A percentile compares a stretch with the other conserved stretches of the same genome.
These are phyloP conservation scores for Agelastica alni DNA, from an alignment of 2,888 invertebrate genomes.

Conservation along the genomic window DNA sequence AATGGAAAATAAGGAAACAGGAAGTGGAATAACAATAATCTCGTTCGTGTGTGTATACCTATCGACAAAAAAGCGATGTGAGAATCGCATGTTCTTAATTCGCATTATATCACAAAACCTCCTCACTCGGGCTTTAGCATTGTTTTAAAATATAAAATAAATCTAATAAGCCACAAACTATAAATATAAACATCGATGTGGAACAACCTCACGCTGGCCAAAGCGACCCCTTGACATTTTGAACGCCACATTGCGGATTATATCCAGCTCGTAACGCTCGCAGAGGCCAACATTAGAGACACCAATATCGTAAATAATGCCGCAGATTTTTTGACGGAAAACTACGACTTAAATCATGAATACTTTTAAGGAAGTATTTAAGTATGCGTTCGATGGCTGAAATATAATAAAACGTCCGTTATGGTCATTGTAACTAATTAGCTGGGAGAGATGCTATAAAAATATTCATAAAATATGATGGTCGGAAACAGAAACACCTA, in stretches of 20 bases:
- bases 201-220: slow-evolving; percentile 42
- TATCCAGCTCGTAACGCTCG: slow-evolving; percentile 26
- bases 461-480: too few relatives aligned
- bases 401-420: too few relatives aligned
- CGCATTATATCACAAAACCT: slow-evolving; percentile 31
- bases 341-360: slow-evolving; percentile 11
- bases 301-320: slow-evolving; percentile 21
- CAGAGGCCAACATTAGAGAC: slow-evolving; percentile 22
- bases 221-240: slow-evolving; percentile 49
- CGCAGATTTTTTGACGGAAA: slow-evolving; percentile 14
- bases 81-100: slow-evolving; percentile 34
- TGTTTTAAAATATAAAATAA: slow-evolving; percentile 34
- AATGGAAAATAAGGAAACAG: slow-evolving; percentile 31
- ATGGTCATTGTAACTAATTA: too few relatives aligned
- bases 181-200: slow-evolving; percentile 44
- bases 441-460: too few relatives aligned
- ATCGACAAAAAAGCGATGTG: slow-evolving; percentile 32
- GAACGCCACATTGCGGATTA: slow-evolving; percentile 35
- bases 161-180: slow-evolving; percentile 39
- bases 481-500: too few relatives aligned
- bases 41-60: slow-evolving; percentile 17
- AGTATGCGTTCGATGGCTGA: too few relatives aligned
- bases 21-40: slow-evolving; percentile 27
- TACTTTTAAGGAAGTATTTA: slow-evolving; percentile 10
- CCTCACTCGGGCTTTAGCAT: slow-evolving; percentile 29